Percentiles rank a stretch among this genome's conserved stretches.
phyloP scores from a whole-genome alignment of 1,140 invertebrate species.

The Euwallacea fornicatus region DNA sequence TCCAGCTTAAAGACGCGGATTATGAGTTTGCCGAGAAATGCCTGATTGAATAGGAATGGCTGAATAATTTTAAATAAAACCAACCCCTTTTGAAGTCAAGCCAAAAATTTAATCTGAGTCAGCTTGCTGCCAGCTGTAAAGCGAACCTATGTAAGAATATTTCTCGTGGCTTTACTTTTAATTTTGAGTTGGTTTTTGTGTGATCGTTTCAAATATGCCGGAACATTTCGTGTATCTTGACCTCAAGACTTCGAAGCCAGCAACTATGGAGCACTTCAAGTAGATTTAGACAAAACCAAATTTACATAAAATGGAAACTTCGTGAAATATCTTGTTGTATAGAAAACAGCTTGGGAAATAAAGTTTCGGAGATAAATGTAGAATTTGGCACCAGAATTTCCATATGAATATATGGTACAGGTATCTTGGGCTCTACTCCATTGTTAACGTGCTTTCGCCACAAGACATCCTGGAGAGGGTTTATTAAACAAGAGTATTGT shows the following conservation, averaged over 20 bases:
- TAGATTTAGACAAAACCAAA: not conserved
- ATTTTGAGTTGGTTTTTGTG: not conserved
- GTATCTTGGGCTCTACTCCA: too few species aligned
- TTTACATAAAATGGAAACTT: slow-evolving; percentile 18
- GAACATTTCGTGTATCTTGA: too few species aligned
- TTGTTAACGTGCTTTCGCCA: too few species aligned
- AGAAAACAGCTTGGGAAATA: slow-evolving; percentile 12
- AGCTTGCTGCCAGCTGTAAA: too few species aligned
- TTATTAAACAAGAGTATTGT: too few species aligned
- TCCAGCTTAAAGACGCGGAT: slow-evolving; percentile 18
- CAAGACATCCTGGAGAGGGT: too few species aligned
- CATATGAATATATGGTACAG: slow-evolving; percentile 10
- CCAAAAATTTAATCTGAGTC: not conserved
- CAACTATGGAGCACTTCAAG: not conserved
- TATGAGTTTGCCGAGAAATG: slow-evolving; percentile 22
- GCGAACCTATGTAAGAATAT: not conserved
- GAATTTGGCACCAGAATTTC: slow-evolving; percentile 17
- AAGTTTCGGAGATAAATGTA: slow-evolving; percentile 17
- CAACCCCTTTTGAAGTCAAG: not conserved
- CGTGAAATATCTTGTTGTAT: slow-evolving; percentile 3
- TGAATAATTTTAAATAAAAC: slow-evolving; percentile 34
- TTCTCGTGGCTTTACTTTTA: not conserved
- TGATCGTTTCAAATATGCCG: not conserved
- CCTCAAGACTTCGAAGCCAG: not conserved
- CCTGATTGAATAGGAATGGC: slow-evolving; percentile 32